Conservation (phyloP, 2,113 vertebrate genomes). For the Engraulis encrasicolus region DNA sequence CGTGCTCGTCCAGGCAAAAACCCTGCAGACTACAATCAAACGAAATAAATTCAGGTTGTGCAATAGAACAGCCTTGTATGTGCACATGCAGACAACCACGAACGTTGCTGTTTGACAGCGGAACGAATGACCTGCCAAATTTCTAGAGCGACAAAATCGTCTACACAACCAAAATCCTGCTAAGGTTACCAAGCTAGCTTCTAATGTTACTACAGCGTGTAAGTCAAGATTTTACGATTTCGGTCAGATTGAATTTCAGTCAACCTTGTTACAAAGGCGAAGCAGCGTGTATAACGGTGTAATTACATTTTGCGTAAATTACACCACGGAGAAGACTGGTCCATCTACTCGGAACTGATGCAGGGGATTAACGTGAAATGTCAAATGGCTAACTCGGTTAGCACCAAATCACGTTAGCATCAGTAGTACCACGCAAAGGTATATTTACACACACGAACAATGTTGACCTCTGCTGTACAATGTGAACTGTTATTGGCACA, state of each 20-base stretch:
- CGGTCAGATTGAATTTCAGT: background rate
- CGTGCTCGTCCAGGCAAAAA: background rate
- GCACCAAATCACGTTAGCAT: background rate
- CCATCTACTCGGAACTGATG: background rate
- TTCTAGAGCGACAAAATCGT: background rate
- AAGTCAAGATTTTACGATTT: background rate
- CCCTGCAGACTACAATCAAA: background rate
- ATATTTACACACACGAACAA: background rate
- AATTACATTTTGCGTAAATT: background rate
- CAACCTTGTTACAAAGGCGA: background rate
- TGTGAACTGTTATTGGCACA: background rate
- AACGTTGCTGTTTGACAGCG: background rate
- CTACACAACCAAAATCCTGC: background rate
- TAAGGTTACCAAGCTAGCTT: background rate
- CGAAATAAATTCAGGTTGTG: background rate
- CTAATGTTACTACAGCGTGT: background rate
- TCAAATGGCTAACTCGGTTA: constrained; percentile 7
- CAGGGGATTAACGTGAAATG: background rate
- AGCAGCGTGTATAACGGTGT: background rate
- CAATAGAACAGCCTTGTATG: background rate
- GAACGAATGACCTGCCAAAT: background rate
- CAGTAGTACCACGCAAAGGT: background rate
- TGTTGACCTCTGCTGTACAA: background rate
- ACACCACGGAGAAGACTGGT: background rate
- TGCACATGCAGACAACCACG: background rate